Base-by-base conservation (phyloP, 1,140 invertebrate genomes). In the Diachasmimorpha longicaudata region DNA sequence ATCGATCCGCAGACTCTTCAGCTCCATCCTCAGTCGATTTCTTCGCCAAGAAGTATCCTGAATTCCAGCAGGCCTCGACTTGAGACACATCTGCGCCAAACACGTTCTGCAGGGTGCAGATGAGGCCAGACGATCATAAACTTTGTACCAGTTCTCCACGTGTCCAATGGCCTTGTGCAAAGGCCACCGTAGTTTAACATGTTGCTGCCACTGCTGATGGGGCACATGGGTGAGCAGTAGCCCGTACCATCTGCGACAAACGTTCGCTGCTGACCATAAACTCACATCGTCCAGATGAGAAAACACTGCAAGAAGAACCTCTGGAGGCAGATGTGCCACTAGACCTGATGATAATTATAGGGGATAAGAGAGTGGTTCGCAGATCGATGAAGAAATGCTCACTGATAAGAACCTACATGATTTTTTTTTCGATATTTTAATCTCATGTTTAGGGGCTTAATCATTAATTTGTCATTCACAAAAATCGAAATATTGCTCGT, bases 201-300 rank as follows among this genome's bases (percentile, higher is more conserved):
- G 95, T 44, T 91, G 89, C 72, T 93, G 91, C 96, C 96, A 98
- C 81, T 94, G 92, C 37, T 93, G 90, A 46, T 93, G 91, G 0
- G 94, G 91, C 58, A 94, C 91, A 81, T 96, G 93, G 36, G 93
- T 93, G 63, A 92, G 91, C 42, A 98, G 88, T 23, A 98, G 91
- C 21, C 93, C 91, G 63, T 92, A 91, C 96, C 96, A 98, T 79
- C 95, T 92, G 79, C 92, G 90, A 85, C 96, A 97, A 19, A 97
- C 96, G 88, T 95, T 93, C 77, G 94, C 93, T 78, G 95, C 93
- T 86, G 94, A 93, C 94, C 95, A 96, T 76, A 98, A 88, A 4
- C 96, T 97, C 77, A 98, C 92, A 85, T 98, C 96, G 84, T 98
- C 97, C 79, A 98, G 88, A 85, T 96, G 95, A 23, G 93, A 94